These are phyloP conservation scores for Drosophila mimica DNA, from an alignment of 2,888 invertebrate species.

Conservation along the genomic window DNA sequence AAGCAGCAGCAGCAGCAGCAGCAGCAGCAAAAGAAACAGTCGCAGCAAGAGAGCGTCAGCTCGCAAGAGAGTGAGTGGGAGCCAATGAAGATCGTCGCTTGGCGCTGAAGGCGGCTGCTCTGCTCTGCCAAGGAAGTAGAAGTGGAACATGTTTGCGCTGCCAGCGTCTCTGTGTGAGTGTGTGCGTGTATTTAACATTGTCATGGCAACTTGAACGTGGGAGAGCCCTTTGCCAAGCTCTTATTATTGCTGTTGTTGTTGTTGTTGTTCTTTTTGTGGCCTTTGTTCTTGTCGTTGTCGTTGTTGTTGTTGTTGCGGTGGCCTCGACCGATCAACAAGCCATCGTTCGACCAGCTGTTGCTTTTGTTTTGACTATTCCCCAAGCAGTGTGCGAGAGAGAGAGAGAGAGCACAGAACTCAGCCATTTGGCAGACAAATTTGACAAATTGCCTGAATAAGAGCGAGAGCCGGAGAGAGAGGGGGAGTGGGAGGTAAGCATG, in stretches of 20 bases:
- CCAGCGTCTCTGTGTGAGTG: constrained; percentile 6
- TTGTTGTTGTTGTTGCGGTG: constrained; percentile 42
- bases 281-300: constrained; percentile 42
- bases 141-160: constrained; percentile 62
- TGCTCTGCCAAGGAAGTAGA: constrained; percentile 67
- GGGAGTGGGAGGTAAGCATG: neutral
- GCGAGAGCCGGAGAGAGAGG: neutral
- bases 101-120: constrained; percentile 29
- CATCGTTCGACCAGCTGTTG: constrained; percentile 58
- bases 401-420: constrained; percentile 3
- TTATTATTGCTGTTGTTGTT: constrained; percentile 41
- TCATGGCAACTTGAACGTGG: constrained; percentile 71
- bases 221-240: constrained; percentile 70
- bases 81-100: constrained; percentile 38
- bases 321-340: constrained; percentile 68
- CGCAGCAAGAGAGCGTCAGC: constrained; percentile 15
- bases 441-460: constrained; percentile 18
- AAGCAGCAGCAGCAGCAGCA: constrained; percentile 22
- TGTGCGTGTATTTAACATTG: constrained; percentile 47
- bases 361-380: constrained; percentile 45
- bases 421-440: constrained; percentile 4
- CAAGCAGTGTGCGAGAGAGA: constrained; percentile 16
- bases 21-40: neutral
- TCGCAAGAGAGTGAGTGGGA: constrained; percentile 35
- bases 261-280: constrained; percentile 31